A percentile compares a stretch with the other conserved stretches of the same genome.
Conservation (phyloP, 2,113 vertebrate species). For the Polypterus senegalus region DNA sequence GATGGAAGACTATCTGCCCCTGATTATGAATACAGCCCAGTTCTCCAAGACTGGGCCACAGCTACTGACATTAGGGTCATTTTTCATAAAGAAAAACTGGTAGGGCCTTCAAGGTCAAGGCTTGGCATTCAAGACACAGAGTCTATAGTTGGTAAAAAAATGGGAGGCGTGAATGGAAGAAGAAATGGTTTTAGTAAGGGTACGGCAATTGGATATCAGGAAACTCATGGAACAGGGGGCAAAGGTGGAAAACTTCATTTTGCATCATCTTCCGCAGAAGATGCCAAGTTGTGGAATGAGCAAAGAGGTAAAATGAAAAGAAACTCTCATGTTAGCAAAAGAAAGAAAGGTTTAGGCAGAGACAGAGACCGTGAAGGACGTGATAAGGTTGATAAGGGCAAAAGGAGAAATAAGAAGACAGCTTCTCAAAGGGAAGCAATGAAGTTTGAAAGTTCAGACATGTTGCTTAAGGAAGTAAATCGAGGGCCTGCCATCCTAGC, state of each 20-base stretch:
- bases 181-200: too few species aligned
- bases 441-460: conserved; percentile 3
- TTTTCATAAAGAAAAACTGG: conserved; percentile 32
- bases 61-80: conserved; percentile 62
- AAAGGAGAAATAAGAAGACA: conserved; percentile 25
- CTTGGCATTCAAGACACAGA: not conserved
- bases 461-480: too few species aligned
- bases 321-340: conserved; percentile 10
- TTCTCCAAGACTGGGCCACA: conserved; percentile 72
- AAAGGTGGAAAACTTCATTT: too few species aligned
- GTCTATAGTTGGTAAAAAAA: not conserved
- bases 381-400: conserved; percentile 23
- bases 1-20: conserved; percentile 58
- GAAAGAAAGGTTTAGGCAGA: conserved; percentile 18
- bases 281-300: not conserved
- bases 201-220: too few species aligned
- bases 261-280: too few species aligned
- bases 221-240: too few species aligned
- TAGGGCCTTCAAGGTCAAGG: conserved; percentile 11
- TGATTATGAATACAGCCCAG: conserved; percentile 61
- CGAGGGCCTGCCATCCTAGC: conserved; percentile 21
- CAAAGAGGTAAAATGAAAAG: conserved; percentile 30
- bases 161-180: too few species aligned
- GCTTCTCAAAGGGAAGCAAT: conserved; percentile 35
- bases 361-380: conserved; percentile 14